Conservation (phyloP, 1,140 invertebrate genomes). For the Phenacoccus solenopsis region DNA sequence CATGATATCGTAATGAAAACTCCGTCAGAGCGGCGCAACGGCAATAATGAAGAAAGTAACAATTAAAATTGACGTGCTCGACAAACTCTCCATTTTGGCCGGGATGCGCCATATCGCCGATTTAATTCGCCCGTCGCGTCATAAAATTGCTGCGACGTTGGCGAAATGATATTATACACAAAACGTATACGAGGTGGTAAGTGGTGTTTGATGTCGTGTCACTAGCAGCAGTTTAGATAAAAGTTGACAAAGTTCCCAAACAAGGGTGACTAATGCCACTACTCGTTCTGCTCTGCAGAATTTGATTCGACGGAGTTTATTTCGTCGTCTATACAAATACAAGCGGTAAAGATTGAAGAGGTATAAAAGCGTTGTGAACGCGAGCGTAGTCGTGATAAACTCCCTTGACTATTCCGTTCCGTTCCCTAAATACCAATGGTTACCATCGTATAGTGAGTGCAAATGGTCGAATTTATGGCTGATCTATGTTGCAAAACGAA, state of each 20-base stretch:
- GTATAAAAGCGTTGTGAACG: neutral
- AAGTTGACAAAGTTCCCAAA: conserved; percentile 9
- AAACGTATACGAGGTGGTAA: neutral
- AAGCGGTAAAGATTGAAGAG: too few relatives aligned
- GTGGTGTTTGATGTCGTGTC: conserved; percentile 9
- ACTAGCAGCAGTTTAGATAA: neutral
- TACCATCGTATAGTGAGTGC: neutral
- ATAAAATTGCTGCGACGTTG: neutral
- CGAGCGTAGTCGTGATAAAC: neutral
- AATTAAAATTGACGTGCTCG: neutral
- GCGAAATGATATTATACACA: neutral
- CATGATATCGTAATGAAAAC: too few relatives aligned
- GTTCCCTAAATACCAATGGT: neutral
- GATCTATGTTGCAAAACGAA: too few relatives aligned
- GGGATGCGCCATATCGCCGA: too few relatives aligned
- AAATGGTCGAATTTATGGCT: neutral
- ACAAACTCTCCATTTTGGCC: too few relatives aligned
- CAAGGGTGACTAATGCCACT: conserved; percentile 1
- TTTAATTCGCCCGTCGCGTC: neutral
- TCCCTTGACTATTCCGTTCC: neutral
- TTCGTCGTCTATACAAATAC: neutral
- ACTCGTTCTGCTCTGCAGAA: neutral
- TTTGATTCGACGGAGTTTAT: conserved; percentile 7
- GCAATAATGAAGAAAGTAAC: neutral
- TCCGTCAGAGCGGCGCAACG: too few relatives aligned